Evolutionary conservation across 2,113 vertebrate species (phyloP).

Genomic region (Morone saxatilis): DNA sequence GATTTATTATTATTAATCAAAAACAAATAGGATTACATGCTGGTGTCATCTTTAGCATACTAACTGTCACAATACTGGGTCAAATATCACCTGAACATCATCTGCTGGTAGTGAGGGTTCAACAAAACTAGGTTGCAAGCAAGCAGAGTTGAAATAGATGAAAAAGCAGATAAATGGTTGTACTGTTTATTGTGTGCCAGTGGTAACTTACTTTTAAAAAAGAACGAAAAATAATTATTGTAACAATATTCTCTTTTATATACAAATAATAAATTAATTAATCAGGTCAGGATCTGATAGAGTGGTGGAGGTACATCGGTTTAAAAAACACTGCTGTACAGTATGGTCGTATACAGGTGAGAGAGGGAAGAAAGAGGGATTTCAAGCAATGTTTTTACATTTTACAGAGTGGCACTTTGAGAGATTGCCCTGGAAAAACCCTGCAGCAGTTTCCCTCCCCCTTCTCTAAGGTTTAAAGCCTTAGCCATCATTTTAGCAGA

Average conservation of each 20-base stretch:
- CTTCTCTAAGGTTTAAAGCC: conserved; percentile 57
- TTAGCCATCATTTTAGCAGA: conserved; percentile 54
- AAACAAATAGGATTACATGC: not conserved
- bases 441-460: conserved; percentile 43
- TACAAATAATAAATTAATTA: not conserved
- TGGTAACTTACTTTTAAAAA: not conserved
- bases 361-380: conserved; percentile 46
- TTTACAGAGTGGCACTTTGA: conserved; percentile 75
- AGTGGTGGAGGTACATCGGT: not conserved
- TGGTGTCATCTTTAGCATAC: not conserved
- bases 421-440: conserved; percentile 78
- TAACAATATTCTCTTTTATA: not conserved
- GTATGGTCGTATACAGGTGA: conserved; percentile 6
- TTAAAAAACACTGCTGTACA: not conserved
- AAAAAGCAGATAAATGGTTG: not conserved
- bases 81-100: not conserved
- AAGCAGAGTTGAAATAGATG: too few relatives aligned
- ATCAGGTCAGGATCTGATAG: not conserved
- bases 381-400: conserved; percentile 77
- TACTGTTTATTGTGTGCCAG: not conserved
- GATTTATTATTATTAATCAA: not conserved
- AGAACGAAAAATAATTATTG: not conserved
- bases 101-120: not conserved
- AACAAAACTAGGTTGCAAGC: not conserved
- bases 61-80: not conserved